Percentiles rank a stretch among this genome's conserved stretches.
These are phyloP conservation scores for Drosophila merina DNA, from an alignment of 2,888 invertebrate genomes.

Conservation along the genomic window DNA sequence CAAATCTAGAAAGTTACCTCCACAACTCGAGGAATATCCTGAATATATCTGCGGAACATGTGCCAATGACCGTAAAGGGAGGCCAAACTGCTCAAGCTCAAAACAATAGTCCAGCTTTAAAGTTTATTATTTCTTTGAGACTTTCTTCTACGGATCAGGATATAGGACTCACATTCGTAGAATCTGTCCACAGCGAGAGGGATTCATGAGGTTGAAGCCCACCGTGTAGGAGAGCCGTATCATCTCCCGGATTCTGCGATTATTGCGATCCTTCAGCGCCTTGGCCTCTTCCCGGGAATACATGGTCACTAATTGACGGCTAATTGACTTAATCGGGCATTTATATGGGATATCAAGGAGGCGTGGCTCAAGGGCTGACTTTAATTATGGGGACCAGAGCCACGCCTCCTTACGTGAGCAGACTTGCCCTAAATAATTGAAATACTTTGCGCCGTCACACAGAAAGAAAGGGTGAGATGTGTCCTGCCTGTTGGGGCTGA, in stretches of 20 bases:
- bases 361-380: constrained; percentile 34
- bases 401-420: constrained; percentile 67
- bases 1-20: constrained; percentile 54
- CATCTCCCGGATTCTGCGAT: constrained; percentile 64
- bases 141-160: background rate
- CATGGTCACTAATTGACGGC: constrained; percentile 63
- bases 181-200: constrained; percentile 48
- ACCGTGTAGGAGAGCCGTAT: constrained; percentile 57
- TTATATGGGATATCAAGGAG: constrained; percentile 59
- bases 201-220: constrained; percentile 70
- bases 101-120: constrained; percentile 62
- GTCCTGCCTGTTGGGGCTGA: constrained; percentile 5
- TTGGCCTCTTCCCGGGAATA: constrained; percentile 57
- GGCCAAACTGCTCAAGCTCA: constrained; percentile 45
- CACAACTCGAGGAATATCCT: constrained; percentile 62
- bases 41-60: constrained; percentile 48
- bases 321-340: constrained; percentile 50
- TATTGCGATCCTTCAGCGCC: constrained; percentile 57
- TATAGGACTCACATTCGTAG: constrained; percentile 57
- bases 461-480: constrained; percentile 10
- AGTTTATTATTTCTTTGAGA: background rate
- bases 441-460: constrained; percentile 4
- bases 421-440: constrained; percentile 64
- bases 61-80: constrained; percentile 73
- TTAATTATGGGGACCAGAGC: constrained; percentile 54